These are phyloP conservation scores for Philereme transversata DNA, from an alignment of 2,888 invertebrate genomes.

Conservation along the genomic window DNA sequence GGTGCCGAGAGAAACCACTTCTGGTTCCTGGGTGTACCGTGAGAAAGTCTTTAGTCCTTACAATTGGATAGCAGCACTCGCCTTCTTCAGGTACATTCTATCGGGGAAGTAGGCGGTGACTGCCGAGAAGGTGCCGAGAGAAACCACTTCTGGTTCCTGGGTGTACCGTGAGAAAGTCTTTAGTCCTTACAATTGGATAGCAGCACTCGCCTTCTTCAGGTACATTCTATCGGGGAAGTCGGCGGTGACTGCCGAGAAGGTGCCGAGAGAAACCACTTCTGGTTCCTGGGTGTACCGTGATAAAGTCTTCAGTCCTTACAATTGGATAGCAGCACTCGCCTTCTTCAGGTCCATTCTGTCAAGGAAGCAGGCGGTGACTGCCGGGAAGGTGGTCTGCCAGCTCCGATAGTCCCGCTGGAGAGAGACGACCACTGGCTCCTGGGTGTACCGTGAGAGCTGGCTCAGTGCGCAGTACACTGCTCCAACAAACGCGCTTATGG, in stretches of 20 bases:
- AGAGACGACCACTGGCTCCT: conserved; percentile 76
- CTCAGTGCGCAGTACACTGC: conserved; percentile 69
- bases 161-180: conserved; percentile 57
- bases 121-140: conserved; percentile 72
- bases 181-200: conserved; percentile 53
- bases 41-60: conserved; percentile 41
- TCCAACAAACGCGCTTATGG: conserved; percentile 62
- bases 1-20: conserved; percentile 73
- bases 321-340: conserved; percentile 57
- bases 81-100: conserved; percentile 61
- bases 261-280: conserved; percentile 72
- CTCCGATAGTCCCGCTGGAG: conserved; percentile 71
- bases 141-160: conserved; percentile 75
- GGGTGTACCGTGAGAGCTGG: conserved; percentile 68
- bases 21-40: conserved; percentile 71
- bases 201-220: conserved; percentile 54
- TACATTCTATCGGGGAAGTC: conserved; percentile 69
- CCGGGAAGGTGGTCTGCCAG: conserved; percentile 76
- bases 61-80: conserved; percentile 56
- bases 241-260: conserved; percentile 76
- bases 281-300: conserved; percentile 71
- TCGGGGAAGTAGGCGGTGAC: conserved; percentile 74
- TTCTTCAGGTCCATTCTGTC: conserved; percentile 63
- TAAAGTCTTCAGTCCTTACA: conserved; percentile 43
- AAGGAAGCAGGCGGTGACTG: conserved; percentile 73